phyloP scores from a whole-genome alignment of 2,888 invertebrate genomes.

The Anoncus sp. region DNA sequence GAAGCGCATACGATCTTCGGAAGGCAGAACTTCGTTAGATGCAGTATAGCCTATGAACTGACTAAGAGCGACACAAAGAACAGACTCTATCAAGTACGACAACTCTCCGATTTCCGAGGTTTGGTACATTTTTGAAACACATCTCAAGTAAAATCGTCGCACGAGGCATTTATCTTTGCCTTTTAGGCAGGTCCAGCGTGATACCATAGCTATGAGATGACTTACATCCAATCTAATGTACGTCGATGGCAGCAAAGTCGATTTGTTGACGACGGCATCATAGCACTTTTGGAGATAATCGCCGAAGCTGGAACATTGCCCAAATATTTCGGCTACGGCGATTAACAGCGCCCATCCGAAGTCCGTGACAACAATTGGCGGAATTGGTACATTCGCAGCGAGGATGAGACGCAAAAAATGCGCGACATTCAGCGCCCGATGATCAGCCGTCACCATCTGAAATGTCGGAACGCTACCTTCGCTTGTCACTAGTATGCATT shows the following conservation, averaged over 20 bases:
- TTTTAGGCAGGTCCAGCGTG: slow-evolving; percentile 10
- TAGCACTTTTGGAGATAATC: slow-evolving; percentile 48
- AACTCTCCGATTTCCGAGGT: slow-evolving; percentile 15
- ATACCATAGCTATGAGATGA: slow-evolving; percentile 10
- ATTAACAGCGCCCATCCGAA: slow-evolving; percentile 50
- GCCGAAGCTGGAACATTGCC: slow-evolving; percentile 28
- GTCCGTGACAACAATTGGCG: slow-evolving; percentile 45
- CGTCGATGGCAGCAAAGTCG: slow-evolving; percentile 23
- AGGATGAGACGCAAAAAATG: slow-evolving; percentile 44
- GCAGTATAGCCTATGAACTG: slow-evolving; percentile 9
- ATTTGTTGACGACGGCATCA: neutral
- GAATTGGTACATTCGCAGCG: slow-evolving; percentile 13
- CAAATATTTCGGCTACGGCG: slow-evolving; percentile 46
- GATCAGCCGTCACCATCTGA: slow-evolving; percentile 53
- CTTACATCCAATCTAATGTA: slow-evolving; percentile 41
- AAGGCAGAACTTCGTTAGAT: slow-evolving; percentile 2
- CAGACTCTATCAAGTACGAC: neutral
- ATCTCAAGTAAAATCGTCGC: slow-evolving; percentile 17
- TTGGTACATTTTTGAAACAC: slow-evolving; percentile 18
- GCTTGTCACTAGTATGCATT: slow-evolving; percentile 44
- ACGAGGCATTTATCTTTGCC: slow-evolving; percentile 12
- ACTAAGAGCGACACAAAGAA: slow-evolving; percentile 28
- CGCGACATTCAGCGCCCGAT: slow-evolving; percentile 17
- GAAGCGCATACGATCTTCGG: slow-evolving; percentile 18
- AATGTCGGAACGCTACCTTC: slow-evolving; percentile 48